Conservation (phyloP, 2,888 invertebrate species). For the Craniophora ligustri region DNA sequence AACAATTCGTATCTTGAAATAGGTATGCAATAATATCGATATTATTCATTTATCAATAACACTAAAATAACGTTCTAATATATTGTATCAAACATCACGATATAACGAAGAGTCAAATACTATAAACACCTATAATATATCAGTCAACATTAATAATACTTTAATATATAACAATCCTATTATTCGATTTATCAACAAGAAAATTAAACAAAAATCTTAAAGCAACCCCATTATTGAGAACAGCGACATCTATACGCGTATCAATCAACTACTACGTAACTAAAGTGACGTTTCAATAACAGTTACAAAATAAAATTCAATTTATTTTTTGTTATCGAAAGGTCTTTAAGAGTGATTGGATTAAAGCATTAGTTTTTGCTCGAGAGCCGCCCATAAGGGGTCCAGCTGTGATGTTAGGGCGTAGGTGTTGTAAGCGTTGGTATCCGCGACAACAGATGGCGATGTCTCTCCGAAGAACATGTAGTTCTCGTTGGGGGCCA, state of each 20-base stretch:
- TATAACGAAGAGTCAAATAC: constrained; percentile 46
- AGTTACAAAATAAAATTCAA: constrained; percentile 36
- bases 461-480: constrained; percentile 57
- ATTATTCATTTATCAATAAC: constrained; percentile 28
- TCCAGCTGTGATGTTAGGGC: constrained; percentile 60
- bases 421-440: constrained; percentile 34
- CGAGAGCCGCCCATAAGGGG: constrained; percentile 78
- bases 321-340: constrained; percentile 37
- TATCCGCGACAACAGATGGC: constrained; percentile 52
- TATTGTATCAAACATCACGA: constrained; percentile 32
- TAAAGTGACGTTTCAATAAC: constrained; percentile 15
- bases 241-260: constrained; percentile 44
- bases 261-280: constrained; percentile 31
- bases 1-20: constrained; percentile 6
- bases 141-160: constrained; percentile 50
- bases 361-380: constrained; percentile 71
- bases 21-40: constrained; percentile 24
- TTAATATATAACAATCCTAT: constrained; percentile 36
- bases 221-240: constrained; percentile 29
- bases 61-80: constrained; percentile 19
- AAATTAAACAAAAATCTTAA: constrained; percentile 22
- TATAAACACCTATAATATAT: constrained; percentile 48
- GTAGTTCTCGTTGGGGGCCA: constrained; percentile 42
- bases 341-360: neutral
- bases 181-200: constrained; percentile 38